A percentile compares a stretch with the other conserved stretches of the same genome.
These are phyloP conservation scores for Andrena bucephala DNA, from an alignment of 2,888 invertebrate genomes.

Conservation along the genomic window DNA sequence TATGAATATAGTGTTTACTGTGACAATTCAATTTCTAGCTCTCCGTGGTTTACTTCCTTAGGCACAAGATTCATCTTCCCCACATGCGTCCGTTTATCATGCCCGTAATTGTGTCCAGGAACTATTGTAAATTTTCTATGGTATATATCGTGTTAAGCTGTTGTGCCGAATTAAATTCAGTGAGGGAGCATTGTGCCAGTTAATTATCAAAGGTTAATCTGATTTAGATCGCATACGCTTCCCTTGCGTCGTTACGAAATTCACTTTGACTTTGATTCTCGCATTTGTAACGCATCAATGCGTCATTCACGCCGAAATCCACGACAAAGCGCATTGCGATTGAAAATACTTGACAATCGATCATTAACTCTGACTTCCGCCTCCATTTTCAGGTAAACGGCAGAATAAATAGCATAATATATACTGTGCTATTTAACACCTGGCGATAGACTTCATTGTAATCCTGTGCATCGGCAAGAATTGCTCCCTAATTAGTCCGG, in stretches of 20 bases:
- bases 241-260: constrained; percentile 62
- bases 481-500: constrained; percentile 9
- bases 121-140: constrained; percentile 16
- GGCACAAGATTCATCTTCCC: constrained; percentile 24
- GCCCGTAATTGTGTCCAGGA: constrained; percentile 20
- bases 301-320: constrained; percentile 64
- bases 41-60: constrained; percentile 15
- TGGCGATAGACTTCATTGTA: constrained; percentile 33
- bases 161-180: constrained; percentile 25
- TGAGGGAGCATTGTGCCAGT: constrained; percentile 23
- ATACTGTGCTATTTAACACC: constrained; percentile 30
- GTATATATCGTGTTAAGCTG: constrained; percentile 1
- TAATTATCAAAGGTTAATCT: constrained; percentile 33
- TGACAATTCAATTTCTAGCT: constrained; percentile 21
- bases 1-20: constrained; percentile 29
- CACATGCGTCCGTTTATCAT: neutral
- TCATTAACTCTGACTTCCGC: constrained; percentile 76
- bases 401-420: constrained; percentile 11
- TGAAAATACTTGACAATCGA: constrained; percentile 47
- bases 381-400: constrained; percentile 70
- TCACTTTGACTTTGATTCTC: constrained; percentile 61
- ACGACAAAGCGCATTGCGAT: constrained; percentile 51
- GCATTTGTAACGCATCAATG: constrained; percentile 66
- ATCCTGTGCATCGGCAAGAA: constrained; percentile 30
- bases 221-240: constrained; percentile 20